These are phyloP conservation scores for Polydrusus pterygomalis DNA, from an alignment of 2,888 invertebrate species.

Conservation along the genomic window DNA sequence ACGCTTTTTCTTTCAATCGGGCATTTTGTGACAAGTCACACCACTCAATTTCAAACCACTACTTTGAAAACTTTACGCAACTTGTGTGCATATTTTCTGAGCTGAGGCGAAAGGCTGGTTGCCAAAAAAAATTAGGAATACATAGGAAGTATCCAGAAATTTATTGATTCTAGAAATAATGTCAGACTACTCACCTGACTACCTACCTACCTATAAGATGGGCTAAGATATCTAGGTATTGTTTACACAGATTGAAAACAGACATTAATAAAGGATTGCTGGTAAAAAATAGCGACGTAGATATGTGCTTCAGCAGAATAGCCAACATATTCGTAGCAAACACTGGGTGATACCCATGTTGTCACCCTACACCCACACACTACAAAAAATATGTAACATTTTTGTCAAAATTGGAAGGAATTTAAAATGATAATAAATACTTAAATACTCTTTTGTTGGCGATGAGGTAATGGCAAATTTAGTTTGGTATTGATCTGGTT, in stretches of 20 bases:
- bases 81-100: no score
- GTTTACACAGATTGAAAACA: slow-evolving; percentile 28
- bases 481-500: no score
- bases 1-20: no score
- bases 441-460: no score
- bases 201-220: not conserved
- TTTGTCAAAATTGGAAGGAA: slow-evolving; percentile 1
- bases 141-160: no score
- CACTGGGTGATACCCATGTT: slow-evolving; percentile 70
- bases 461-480: no score
- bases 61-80: no score
- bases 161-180: not conserved
- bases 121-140: no score
- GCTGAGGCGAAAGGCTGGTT: no score
- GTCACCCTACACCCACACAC: slow-evolving; percentile 72
- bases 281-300: slow-evolving; percentile 68
- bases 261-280: slow-evolving; percentile 34
- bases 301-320: slow-evolving; percentile 72
- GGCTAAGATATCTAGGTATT: not conserved
- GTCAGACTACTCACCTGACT: not conserved
- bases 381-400: slow-evolving; percentile 69
- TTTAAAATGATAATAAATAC: no score
- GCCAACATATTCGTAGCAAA: slow-evolving; percentile 72
- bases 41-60: no score
- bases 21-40: no score